phyloP scores from a whole-genome alignment of 2,888 invertebrate species.

The Athrips mouffetella region DNA sequence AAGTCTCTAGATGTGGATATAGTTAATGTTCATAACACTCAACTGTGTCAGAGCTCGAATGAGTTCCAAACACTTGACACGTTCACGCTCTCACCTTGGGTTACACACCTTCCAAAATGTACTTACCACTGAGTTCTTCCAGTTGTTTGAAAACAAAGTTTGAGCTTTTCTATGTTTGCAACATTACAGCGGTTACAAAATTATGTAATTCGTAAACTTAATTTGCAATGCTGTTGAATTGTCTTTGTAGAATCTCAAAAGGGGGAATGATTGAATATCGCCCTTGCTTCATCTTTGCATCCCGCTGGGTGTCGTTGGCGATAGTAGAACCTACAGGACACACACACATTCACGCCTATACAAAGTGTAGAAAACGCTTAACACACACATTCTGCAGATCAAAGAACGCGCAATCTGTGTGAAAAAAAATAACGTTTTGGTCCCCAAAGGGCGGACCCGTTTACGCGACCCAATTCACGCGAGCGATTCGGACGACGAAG shows the following conservation, averaged over 20 bases:
- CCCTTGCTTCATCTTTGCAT: slow-evolving; percentile 62
- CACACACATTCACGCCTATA: slow-evolving; percentile 61
- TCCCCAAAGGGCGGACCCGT: slow-evolving; percentile 77
- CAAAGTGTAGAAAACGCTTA: slow-evolving; percentile 74
- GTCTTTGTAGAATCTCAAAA: slow-evolving; percentile 21
- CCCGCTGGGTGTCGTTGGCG: slow-evolving; percentile 68
- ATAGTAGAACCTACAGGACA: slow-evolving; percentile 50
- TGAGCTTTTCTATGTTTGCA: slow-evolving; percentile 12
- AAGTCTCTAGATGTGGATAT: slow-evolving; percentile 51
- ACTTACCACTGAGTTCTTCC: slow-evolving; percentile 26
- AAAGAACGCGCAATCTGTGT: slow-evolving; percentile 76
- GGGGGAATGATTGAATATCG: slow-evolving; percentile 52
- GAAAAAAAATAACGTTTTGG: slow-evolving; percentile 76
- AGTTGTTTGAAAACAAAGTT: slow-evolving; percentile 18
- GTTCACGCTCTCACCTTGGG: slow-evolving; percentile 38
- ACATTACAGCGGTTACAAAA: slow-evolving; percentile 11
- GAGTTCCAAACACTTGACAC: slow-evolving; percentile 51
- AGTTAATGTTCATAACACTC: slow-evolving; percentile 59
- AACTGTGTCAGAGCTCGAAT: slow-evolving; percentile 50
- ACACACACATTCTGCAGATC: slow-evolving; percentile 76
- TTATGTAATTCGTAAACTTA: slow-evolving; percentile 15
- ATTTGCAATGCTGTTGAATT: slow-evolving; percentile 7
- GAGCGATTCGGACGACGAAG: slow-evolving; percentile 69
- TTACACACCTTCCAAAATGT: slow-evolving; percentile 37
- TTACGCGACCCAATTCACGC: slow-evolving; percentile 78